These are phyloP conservation scores for Pluvialis apricaria DNA, from an alignment of 2,113 vertebrate genomes.

Conservation along the genomic window DNA sequence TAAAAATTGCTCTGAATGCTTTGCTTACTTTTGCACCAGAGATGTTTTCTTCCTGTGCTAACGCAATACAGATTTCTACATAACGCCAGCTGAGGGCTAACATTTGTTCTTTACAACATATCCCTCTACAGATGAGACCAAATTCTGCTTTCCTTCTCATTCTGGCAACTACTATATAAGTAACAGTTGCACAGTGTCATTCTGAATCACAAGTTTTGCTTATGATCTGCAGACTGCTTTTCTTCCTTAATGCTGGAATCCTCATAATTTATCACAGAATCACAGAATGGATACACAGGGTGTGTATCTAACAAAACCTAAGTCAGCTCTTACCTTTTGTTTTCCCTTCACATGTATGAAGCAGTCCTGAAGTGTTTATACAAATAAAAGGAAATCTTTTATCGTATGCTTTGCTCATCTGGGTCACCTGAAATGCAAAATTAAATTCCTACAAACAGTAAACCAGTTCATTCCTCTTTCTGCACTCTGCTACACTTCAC, in stretches of 20 bases:
- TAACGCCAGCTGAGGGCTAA: not conserved
- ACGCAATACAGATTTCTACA: not conserved
- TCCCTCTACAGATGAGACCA: not conserved
- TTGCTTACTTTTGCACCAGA: slow-evolving; percentile 22
- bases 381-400: not conserved
- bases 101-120: not conserved
- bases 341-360: not conserved
- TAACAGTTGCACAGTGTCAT: not conserved
- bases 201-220: not conserved
- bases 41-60: not conserved
- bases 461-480: not conserved
- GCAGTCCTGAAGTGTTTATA: not conserved
- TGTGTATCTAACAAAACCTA: not conserved
- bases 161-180: not conserved
- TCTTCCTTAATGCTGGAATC: not conserved
- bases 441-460: not conserved
- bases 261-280: not conserved
- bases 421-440: slow-evolving; percentile 11
- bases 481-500: not conserved
- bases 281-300: not conserved
- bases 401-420: not conserved
- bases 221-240: not conserved
- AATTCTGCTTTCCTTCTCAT: not conserved
- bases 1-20: not conserved
- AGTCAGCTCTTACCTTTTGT: not conserved